These are phyloP conservation scores for Frankliniella fusca DNA, from an alignment of 2,888 invertebrate genomes.

Conservation along the genomic window DNA sequence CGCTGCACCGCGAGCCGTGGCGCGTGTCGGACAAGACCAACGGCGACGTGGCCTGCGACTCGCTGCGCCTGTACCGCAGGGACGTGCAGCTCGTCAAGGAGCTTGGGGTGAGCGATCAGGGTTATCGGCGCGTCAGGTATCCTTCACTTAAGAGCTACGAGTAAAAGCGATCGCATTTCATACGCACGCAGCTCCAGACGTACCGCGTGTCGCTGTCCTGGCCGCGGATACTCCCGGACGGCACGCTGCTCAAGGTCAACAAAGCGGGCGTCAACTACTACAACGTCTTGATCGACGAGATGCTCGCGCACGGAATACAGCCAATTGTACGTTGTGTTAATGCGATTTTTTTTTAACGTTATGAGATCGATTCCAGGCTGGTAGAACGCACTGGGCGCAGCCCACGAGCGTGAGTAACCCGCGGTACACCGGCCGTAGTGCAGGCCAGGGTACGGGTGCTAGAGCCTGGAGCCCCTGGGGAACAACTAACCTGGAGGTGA, in stretches of 20 bases:
- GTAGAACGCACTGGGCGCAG: too few species aligned
- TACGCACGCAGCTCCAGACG: not conserved
- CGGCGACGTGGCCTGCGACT: slow-evolving; percentile 63
- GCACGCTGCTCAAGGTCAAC: not conserved
- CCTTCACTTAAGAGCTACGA: too few species aligned
- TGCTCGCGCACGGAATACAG: not conserved
- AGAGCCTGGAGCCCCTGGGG: not conserved
- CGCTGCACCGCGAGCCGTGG: slow-evolving; percentile 54
- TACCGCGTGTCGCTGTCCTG: slow-evolving; percentile 19
- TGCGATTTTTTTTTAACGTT: too few species aligned
- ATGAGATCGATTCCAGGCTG: too few species aligned
- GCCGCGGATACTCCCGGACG: slow-evolving; percentile 5
- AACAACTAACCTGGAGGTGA: too few species aligned
- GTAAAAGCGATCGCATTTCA: too few species aligned
- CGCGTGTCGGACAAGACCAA: slow-evolving; percentile 53
- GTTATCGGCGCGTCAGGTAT: too few species aligned
- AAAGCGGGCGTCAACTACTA: slow-evolving; percentile 3
- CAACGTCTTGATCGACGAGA: not conserved
- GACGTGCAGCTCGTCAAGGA: slow-evolving; percentile 57
- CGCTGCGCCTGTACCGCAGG: slow-evolving; percentile 59
- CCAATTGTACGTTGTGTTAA: not conserved
- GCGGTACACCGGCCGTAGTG: too few species aligned
- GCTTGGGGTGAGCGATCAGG: slow-evolving; percentile 49
- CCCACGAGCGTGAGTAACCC: too few species aligned
- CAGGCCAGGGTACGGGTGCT: too few species aligned